phyloP scores from a whole-genome alignment of 2,888 invertebrate genomes.

The Rhopalosiphum nymphaeae region DNA sequence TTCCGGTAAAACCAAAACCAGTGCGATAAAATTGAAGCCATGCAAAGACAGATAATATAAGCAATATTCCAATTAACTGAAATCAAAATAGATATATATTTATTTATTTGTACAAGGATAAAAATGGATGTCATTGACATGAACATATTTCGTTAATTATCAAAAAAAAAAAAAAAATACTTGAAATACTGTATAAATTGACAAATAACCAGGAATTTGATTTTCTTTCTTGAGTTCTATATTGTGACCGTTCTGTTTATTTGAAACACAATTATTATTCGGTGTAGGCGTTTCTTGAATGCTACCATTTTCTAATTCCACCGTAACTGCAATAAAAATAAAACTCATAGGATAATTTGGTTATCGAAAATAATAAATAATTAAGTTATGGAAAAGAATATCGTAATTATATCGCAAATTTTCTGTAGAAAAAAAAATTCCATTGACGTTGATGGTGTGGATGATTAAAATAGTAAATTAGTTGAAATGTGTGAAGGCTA shows the following conservation, averaged over 20 bases:
- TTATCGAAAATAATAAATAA: neutral
- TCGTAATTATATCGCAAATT: too few species aligned
- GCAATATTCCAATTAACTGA: conserved; percentile 58
- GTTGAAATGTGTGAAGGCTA: too few species aligned
- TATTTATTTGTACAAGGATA: neutral
- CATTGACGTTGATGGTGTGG: too few species aligned
- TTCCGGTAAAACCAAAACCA: conserved; percentile 57
- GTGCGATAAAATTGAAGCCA: conserved; percentile 59
- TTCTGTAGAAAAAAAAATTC: too few species aligned
- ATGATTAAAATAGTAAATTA: too few species aligned
- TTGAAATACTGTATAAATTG: conserved; percentile 30
- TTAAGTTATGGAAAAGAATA: too few species aligned
- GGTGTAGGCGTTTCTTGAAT: neutral
- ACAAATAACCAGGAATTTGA: neutral
- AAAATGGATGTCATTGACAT: neutral
- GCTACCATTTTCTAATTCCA: neutral
- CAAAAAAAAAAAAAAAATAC: neutral
- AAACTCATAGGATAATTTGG: neutral
- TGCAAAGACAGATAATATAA: conserved; percentile 47
- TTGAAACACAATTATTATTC: neutral
- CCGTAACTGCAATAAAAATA: conserved; percentile 6
- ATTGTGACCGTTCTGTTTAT: neutral
- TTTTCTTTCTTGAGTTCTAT: neutral
- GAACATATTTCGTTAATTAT: neutral
- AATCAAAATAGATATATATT: neutral